Conservation (phyloP, 2,797 vertebrate genomes). For the Molothrus aeneus region DNA sequence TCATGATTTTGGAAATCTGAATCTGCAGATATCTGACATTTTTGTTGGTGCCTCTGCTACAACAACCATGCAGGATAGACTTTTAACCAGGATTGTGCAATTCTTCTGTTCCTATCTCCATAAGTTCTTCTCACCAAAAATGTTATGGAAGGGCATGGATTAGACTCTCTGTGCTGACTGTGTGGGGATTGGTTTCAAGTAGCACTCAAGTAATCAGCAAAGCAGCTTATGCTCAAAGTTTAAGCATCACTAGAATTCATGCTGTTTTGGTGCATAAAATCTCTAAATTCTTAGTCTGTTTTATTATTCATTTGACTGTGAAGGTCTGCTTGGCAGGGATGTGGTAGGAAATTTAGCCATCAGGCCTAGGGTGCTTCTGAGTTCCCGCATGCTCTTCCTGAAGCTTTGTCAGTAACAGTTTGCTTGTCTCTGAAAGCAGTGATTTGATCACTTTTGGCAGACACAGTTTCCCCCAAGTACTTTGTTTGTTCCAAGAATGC, state of each 20-base stretch:
- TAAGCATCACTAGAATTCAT: not conserved
- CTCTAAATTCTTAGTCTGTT: not conserved
- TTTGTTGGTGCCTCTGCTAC: not conserved
- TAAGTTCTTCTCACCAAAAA: not conserved
- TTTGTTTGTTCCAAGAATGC: slow-evolving; percentile 48
- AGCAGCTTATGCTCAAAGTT: not conserved
- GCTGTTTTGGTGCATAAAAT: not conserved
- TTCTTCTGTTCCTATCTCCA: not conserved
- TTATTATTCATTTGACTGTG: slow-evolving; percentile 41
- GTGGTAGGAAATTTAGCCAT: slow-evolving; percentile 21
- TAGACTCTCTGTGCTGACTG: not conserved
- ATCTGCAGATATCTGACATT: not conserved
- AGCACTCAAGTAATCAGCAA: not conserved
- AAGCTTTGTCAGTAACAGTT: slow-evolving; percentile 45
- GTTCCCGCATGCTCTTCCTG: not conserved
- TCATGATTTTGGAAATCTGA: not conserved
- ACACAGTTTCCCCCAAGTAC: not conserved
- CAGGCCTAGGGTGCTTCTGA: not conserved
- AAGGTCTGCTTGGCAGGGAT: slow-evolving; percentile 34
- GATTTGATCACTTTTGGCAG: slow-evolving; percentile 58
- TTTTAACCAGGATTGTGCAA: not conserved
- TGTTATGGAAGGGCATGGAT: not conserved
- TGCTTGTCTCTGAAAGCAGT: not conserved
- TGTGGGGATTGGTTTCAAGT: not conserved
- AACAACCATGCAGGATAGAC: not conserved